phyloP scores from a whole-genome alignment of 2,797 vertebrate species.

The Melanotaenia parkinsoni region DNA sequence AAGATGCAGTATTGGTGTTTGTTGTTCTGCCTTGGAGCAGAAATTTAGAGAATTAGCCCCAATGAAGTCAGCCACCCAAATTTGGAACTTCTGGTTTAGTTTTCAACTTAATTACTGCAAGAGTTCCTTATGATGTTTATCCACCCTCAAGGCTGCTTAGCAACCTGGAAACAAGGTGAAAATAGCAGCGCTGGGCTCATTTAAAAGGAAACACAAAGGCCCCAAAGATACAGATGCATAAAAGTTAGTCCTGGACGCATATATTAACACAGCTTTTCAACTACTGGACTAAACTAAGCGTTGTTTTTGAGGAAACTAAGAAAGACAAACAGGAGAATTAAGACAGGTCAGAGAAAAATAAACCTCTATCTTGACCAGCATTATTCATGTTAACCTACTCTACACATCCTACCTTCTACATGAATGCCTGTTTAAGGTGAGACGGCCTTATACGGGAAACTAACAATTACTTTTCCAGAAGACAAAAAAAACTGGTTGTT shows the following conservation, averaged over 20 bases:
- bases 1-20: constrained; percentile 73
- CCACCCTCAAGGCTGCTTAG: constrained; percentile 33
- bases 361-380: no score
- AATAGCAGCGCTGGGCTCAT: constrained; percentile 10
- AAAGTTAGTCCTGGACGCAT: constrained; percentile 15
- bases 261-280: constrained; percentile 7
- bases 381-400: no score
- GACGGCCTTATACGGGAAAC: no score
- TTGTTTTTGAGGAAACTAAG: no score
- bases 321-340: no score
- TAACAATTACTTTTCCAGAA: no score
- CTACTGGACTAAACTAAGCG: neutral
- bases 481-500: no score
- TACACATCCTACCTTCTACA: no score
- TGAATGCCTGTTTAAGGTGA: no score
- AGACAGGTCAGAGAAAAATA: no score
- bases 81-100: constrained; percentile 49
- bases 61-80: constrained; percentile 53
- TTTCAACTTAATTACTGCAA: constrained; percentile 49
- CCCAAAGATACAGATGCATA: constrained; percentile 18
- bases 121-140: constrained; percentile 63
- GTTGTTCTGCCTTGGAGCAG: constrained; percentile 55
- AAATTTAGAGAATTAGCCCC: constrained; percentile 55
- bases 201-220: constrained; percentile 14
- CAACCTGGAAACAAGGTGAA: constrained; percentile 46